Percentiles rank a stretch among this genome's conserved stretches.
Evolutionary conservation across 2,888 invertebrate species (phyloP).

Genomic region (Germaria angustata): DNA sequence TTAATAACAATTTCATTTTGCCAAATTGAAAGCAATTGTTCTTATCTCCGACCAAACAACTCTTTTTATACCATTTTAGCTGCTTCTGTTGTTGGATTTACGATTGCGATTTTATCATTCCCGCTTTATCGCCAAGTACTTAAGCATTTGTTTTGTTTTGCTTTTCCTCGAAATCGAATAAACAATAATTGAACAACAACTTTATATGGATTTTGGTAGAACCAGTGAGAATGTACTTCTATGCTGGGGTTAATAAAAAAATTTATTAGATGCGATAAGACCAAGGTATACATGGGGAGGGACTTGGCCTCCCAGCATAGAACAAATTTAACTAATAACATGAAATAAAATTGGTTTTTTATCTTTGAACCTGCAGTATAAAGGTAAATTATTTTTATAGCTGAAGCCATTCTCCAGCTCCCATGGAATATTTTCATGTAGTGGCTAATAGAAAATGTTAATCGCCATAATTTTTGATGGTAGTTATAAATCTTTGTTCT

Average conservation of each 20-base stretch:
- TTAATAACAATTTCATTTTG: conserved; percentile 31
- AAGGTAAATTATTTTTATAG: too few species aligned
- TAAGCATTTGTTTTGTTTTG: neutral
- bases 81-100: neutral
- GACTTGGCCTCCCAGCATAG: too few species aligned
- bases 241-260: neutral
- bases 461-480: too few species aligned
- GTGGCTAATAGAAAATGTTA: too few species aligned
- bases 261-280: neutral
- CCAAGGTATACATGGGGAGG: too few species aligned
- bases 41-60: neutral
- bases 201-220: too few species aligned
- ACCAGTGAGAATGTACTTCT: neutral
- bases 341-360: too few species aligned
- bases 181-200: neutral
- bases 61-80: conserved; percentile 25
- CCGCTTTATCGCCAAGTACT: neutral
- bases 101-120: conserved; percentile 12
- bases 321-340: too few species aligned
- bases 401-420: too few species aligned
- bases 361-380: too few species aligned
- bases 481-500: too few species aligned
- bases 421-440: too few species aligned
- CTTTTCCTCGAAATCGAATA: neutral
- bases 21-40: neutral